Evolutionary conservation across 2,113 vertebrate species (phyloP), one percentile per base, ranked within the genome.

Genomic region (Hystrix brachyura): DNA sequence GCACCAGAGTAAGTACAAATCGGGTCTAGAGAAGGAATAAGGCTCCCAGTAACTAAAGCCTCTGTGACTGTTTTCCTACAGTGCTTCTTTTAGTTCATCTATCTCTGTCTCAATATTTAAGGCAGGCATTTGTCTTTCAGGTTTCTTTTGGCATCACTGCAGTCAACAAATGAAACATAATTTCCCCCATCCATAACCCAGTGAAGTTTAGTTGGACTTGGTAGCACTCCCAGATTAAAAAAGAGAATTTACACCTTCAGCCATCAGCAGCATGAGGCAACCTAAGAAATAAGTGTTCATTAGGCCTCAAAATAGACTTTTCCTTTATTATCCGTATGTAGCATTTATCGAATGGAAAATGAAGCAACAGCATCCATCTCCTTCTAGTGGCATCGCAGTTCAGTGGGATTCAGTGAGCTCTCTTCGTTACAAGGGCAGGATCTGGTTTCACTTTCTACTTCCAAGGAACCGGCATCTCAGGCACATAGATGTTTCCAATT

Each of bases 101-200:
- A 81, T 95, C 97, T 97, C 97, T 97, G 94, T 97, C 96, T 97
- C 74, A 81, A 64, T 48, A 96, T 96, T 97, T 97, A 96, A 96
- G 76, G 93, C 91, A 97, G 71, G 80, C 96, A 97, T 96, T 98
- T 97, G 87, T 98, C 97, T 98, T 97, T 97, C 91, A 95, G 60
- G 55, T 78, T 96, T 93, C 96, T 94, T 60, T 85, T 96, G 96
- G 95, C 96, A 95, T 94, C 65, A 82, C 87, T 25, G 57, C 87
- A 90, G 87, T 86, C 80, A 94, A 90, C 93, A 93, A 94, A 84
- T 95, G 93, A 96, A 98, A 92, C 85, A 34, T 96, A 96, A 97
- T 97, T 96, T 95, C 87, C 83, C 80, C 87, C 97, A 97, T 98
- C 96, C 97, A 97, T 90, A 98, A 97, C 78, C 85, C 72, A 71